Conservation (phyloP, 2,797 vertebrate genomes). For the Microtus agrestis region DNA sequence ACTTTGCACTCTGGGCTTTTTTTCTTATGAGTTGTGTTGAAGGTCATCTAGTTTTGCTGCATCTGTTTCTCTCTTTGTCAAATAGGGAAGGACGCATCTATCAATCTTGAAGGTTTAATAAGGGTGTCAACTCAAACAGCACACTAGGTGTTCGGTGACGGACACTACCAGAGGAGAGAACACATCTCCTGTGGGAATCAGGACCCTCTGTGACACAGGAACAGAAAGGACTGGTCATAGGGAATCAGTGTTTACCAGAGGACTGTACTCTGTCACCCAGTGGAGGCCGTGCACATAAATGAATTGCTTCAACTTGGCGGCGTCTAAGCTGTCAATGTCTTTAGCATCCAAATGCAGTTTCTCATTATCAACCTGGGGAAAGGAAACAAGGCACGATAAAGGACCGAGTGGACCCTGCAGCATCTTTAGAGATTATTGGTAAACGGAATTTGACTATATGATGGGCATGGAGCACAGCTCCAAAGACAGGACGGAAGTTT, state of each 20-base stretch:
- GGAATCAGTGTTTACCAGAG: slow-evolving; percentile 88
- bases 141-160: neutral
- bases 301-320: slow-evolving; percentile 90
- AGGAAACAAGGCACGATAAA: slow-evolving; percentile 57
- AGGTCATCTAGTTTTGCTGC: neutral
- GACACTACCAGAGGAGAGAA: neutral
- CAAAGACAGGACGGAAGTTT: neutral
- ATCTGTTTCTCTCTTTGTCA: neutral
- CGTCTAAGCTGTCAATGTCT: slow-evolving; percentile 86
- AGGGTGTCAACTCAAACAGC: neutral
- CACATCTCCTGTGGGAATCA: neutral
- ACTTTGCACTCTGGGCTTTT: neutral
- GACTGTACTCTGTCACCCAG: slow-evolving; percentile 94
- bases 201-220: neutral
- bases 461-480: neutral
- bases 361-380: slow-evolving; percentile 91
- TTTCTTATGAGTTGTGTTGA: neutral
- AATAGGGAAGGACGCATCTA: neutral
- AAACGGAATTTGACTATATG: neutral
- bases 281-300: slow-evolving; percentile 91
- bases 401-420: slow-evolving; percentile 22
- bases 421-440: neutral
- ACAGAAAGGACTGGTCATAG: neutral
- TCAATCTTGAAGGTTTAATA: neutral
- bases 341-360: slow-evolving; percentile 89